Evolutionary conservation across 2,797 vertebrate species (phyloP).

Genomic region (Phataginus tricuspis): DNA sequence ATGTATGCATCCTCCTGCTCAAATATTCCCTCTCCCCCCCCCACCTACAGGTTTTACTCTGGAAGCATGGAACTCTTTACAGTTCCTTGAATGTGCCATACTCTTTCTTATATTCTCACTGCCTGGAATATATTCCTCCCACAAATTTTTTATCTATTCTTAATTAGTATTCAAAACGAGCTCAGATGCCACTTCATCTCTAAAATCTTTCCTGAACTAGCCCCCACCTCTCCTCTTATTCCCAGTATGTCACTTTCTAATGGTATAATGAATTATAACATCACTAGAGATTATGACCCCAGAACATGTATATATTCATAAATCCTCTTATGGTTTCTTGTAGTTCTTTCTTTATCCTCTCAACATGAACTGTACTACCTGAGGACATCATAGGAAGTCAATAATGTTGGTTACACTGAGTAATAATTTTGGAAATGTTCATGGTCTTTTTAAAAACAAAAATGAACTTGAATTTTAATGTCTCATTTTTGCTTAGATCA

Average conservation of each 20-base stretch:
- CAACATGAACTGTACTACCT: background rate
- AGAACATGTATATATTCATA: background rate
- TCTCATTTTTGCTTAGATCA: background rate
- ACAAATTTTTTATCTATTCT: background rate
- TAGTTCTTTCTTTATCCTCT: background rate
- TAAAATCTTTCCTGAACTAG: background rate
- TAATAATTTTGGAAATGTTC: background rate
- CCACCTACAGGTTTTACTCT: background rate
- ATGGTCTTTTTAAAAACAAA: background rate
- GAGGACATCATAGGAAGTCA: background rate
- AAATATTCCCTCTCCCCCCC: background rate
- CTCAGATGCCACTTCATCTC: background rate
- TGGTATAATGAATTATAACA: background rate
- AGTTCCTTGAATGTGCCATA: background rate
- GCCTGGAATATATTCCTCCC: background rate
- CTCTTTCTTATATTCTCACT: background rate
- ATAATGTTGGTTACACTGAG: background rate
- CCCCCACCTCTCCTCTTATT: background rate
- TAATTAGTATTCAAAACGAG: background rate
- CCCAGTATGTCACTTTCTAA: background rate
- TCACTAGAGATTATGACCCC: background rate
- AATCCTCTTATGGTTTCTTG: background rate
- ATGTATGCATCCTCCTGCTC: background rate
- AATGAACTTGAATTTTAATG: background rate
- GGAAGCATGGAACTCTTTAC: constrained; percentile 13